Evolutionary conservation across 2,113 vertebrate species (phyloP).

Genomic region (Pleuronectes platessa): DNA sequence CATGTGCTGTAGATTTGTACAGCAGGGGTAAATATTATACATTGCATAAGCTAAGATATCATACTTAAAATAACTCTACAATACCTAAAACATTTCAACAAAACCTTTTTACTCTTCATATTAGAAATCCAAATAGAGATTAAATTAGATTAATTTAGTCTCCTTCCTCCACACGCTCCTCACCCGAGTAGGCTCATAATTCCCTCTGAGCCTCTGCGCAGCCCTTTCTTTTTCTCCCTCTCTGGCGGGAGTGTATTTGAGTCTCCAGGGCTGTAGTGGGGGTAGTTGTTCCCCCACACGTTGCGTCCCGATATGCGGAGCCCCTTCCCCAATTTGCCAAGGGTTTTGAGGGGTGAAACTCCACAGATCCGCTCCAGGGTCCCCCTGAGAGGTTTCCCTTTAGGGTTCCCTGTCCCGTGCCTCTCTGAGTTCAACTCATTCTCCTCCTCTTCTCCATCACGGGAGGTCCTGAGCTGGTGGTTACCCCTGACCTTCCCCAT

Average conservation of each 20-base stretch:
- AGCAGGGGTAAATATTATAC: background rate
- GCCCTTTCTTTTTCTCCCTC: conserved; percentile 79
- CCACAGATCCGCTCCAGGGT: conserved; percentile 89
- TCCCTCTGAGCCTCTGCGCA: conserved; percentile 85
- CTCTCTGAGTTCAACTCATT: conserved; percentile 81
- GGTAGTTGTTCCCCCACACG: conserved; percentile 73
- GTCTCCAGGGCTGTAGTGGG: conserved; percentile 73
- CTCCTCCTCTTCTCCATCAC: conserved; percentile 82
- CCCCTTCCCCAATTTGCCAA: conserved; percentile 83
- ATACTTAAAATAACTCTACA: background rate
- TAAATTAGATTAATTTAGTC: background rate
- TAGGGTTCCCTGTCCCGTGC: conserved; percentile 72
- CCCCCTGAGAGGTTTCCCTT: conserved; percentile 80
- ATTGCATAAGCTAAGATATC: no score
- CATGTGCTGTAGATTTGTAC: background rate
- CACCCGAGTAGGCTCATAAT: conserved; percentile 84
- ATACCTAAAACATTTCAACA: background rate
- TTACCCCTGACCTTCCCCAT: conserved; percentile 69
- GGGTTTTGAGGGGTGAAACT: conserved; percentile 86
- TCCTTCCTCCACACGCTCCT: conserved; percentile 45
- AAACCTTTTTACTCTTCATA: background rate
- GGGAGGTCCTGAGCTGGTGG: conserved; percentile 73
- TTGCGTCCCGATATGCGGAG: conserved; percentile 80
- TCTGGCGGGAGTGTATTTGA: conserved; percentile 76
- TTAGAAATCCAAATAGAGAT: background rate